A percentile compares a stretch with the other conserved stretches of the same genome.
These are phyloP conservation scores for Riparia riparia DNA, from an alignment of 2,113 vertebrate species.

Conservation along the genomic window DNA sequence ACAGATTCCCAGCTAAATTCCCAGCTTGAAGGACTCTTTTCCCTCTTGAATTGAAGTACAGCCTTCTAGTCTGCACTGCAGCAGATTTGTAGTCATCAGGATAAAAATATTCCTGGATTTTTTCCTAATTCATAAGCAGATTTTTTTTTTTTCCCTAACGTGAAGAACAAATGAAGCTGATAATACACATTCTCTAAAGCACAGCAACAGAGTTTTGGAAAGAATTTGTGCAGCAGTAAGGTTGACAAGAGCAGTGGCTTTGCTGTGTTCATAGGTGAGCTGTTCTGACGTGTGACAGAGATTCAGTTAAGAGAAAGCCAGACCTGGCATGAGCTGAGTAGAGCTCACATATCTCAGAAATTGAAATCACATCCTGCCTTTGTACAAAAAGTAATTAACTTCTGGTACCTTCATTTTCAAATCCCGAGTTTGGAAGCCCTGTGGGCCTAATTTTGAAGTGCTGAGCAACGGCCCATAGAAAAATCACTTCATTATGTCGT, in stretches of 20 bases:
- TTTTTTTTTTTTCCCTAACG: background rate
- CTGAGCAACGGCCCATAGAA: background rate
- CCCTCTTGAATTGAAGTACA: background rate
- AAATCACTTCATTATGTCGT: background rate
- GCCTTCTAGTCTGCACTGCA: background rate
- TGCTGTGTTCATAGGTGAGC: background rate
- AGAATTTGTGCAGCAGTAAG: background rate
- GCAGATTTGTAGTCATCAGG: background rate
- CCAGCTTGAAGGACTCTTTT: background rate
- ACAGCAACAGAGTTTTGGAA: background rate
- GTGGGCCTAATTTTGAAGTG: background rate
- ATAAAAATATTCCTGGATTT: background rate
- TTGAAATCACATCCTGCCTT: background rate
- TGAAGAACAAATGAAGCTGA: background rate
- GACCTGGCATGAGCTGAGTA: background rate
- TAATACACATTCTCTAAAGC: background rate
- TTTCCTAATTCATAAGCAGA: background rate
- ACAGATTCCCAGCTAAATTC: background rate
- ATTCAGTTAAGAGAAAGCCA: background rate
- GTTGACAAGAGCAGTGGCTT: background rate
- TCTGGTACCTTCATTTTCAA: background rate
- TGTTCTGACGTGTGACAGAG: background rate
- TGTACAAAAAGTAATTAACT: background rate
- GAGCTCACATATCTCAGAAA: background rate
- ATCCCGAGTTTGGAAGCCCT: background rate